Percentiles rank a stretch among this genome's conserved stretches.
Conservation (phyloP, 2,797 vertebrate species). For the Falco novaeseelandiae region DNA sequence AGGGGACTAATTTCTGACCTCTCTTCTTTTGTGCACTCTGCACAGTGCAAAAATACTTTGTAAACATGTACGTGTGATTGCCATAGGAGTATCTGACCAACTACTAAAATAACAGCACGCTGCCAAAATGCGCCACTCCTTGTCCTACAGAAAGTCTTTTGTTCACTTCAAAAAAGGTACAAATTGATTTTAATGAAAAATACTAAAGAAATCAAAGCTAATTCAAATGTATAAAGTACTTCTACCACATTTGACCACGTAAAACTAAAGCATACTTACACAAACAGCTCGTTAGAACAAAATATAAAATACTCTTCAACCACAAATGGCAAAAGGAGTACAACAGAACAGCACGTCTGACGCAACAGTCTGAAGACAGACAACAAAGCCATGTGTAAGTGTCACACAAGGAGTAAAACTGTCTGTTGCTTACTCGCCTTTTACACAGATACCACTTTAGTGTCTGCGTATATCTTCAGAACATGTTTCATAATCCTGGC, state of each 20-base stretch:
- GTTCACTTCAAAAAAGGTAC: not conserved
- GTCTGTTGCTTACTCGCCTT: conserved; percentile 1
- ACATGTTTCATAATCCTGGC: not conserved
- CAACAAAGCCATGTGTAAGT: conserved; percentile 8
- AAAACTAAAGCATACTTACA: not conserved
- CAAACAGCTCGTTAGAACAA: not conserved
- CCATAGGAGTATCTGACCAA: not conserved
- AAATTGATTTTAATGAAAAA: not conserved
- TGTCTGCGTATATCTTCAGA: not conserved
- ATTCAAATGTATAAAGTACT: not conserved
- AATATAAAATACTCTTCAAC: not conserved
- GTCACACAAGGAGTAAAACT: conserved; percentile 11
- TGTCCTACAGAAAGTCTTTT: not conserved
- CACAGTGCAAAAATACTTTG: too few relatives aligned
- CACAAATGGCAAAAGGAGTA: not conserved
- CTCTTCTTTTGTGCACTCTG: not conserved
- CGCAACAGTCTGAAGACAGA: not conserved
- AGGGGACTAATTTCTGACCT: not conserved
- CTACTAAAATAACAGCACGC: not conserved
- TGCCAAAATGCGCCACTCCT: not conserved
- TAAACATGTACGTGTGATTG: rapidly evolving
- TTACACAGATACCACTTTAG: not conserved
- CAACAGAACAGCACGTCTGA: not conserved
- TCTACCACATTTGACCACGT: not conserved
- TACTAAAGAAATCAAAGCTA: not conserved